phyloP scores from a whole-genome alignment of 64 coral and sea anemone genomes.

The Acropora tenuis region DNA sequence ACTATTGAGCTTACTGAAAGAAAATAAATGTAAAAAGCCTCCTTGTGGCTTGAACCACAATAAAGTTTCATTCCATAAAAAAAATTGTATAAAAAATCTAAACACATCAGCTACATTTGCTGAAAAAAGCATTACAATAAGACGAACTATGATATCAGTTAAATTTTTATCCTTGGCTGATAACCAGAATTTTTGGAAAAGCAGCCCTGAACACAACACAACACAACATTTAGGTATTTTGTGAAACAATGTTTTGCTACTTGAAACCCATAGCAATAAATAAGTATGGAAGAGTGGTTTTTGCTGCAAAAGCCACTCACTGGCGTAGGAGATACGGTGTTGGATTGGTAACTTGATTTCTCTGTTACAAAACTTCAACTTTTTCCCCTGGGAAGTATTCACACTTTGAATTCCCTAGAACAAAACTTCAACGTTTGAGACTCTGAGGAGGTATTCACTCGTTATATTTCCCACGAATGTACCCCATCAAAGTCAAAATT shows the following conservation, averaged over 20 bases:
- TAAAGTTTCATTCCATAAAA: conserved; percentile 13
- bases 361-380: conserved; percentile 12
- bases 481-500: not conserved
- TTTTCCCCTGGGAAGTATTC: not conserved
- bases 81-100: not conserved
- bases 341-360: not conserved
- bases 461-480: not conserved
- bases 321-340: not conserved
- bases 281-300: not conserved
- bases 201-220: not conserved
- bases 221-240: not conserved
- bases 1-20: not conserved
- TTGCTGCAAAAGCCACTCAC: conserved; percentile 10
- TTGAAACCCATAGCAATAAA: conserved; percentile 26
- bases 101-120: conserved; percentile 18
- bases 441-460: not conserved
- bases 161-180: not conserved
- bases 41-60: not conserved
- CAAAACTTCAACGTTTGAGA: conserved; percentile 15
- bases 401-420: not conserved
- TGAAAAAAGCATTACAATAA: conserved; percentile 19
- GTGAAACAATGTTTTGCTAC: not conserved
- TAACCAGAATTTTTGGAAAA: not conserved
- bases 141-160: not conserved
- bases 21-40: conserved; percentile 19